These are phyloP conservation scores for Pinctada fucata DNA, from an alignment of 2,888 invertebrate genomes.

Conservation along the genomic window DNA sequence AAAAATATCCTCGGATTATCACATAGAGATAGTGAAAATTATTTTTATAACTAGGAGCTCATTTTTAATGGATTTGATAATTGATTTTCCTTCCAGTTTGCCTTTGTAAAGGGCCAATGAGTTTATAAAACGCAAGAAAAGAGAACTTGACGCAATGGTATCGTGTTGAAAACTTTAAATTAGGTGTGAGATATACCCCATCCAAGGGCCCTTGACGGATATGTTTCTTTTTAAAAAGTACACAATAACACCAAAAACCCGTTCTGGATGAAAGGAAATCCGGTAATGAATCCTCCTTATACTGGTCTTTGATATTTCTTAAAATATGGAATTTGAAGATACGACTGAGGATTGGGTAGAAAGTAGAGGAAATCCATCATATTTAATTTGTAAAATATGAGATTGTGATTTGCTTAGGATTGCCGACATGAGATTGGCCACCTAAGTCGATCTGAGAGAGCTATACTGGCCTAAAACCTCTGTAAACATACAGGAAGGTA, in stretches of 20 bases:
- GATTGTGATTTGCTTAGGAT: slow-evolving; percentile 27
- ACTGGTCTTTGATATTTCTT: slow-evolving; percentile 20
- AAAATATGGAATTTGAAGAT: slow-evolving; percentile 15
- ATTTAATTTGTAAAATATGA: slow-evolving; percentile 22
- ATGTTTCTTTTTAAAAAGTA: slow-evolving; percentile 20
- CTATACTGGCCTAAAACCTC: slow-evolving; percentile 14
- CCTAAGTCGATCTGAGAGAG: slow-evolving; percentile 20
- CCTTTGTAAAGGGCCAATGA: no score
- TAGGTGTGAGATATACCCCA: slow-evolving; percentile 15
- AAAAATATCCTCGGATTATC: no score
- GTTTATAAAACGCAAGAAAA: no score
- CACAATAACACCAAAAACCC: slow-evolving; percentile 11
- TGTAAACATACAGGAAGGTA: slow-evolving; percentile 14
- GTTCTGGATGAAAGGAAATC: slow-evolving; percentile 19
- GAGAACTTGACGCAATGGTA: no score
- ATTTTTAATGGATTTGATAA: no score
- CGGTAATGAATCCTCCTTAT: slow-evolving; percentile 25
- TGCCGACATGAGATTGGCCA: slow-evolving; percentile 19
- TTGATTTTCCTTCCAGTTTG: no score
- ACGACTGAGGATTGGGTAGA: slow-evolving; percentile 7
- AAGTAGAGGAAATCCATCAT: slow-evolving; percentile 20
- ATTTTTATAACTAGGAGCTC: no score
- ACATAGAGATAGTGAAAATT: no score
- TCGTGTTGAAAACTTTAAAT: no score
- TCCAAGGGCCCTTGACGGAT: slow-evolving; percentile 25